Evolutionary conservation across 2,113 vertebrate species (phyloP).

Genomic region (Microcebus murinus): DNA sequence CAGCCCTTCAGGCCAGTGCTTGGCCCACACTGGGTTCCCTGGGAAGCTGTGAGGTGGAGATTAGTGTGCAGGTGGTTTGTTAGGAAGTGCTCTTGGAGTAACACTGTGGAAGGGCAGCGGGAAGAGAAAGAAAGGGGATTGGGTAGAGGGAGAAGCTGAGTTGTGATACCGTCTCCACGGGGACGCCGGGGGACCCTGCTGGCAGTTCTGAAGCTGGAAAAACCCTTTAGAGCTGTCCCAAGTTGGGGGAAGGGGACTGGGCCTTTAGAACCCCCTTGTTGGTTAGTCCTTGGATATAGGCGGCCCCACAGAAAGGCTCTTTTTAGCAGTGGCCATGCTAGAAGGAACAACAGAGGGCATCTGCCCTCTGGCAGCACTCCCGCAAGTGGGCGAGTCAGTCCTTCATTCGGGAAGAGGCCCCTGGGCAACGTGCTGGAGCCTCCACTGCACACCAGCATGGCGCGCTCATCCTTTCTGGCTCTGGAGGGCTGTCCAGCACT

Average conservation of each 20-base stretch:
- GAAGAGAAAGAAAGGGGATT: neutral
- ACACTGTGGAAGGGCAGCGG: neutral
- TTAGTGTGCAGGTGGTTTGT: neutral
- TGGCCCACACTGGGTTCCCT: neutral
- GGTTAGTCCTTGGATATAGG: neutral
- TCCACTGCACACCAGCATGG: neutral
- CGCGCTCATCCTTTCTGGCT: neutral
- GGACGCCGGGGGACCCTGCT: neutral
- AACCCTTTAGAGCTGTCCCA: neutral
- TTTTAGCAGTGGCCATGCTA: neutral
- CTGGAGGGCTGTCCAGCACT: too few species aligned
- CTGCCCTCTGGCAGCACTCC: neutral
- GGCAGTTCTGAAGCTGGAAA: neutral
- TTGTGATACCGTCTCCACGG: neutral
- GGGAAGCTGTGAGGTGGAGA: neutral
- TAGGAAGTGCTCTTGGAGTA: neutral
- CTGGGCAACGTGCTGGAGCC: neutral
- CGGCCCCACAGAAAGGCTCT: neutral
- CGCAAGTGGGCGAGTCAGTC: neutral
- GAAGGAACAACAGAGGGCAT: neutral
- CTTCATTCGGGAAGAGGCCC: neutral
- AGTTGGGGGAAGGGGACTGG: neutral
- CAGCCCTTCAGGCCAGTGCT: neutral
- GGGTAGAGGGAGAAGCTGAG: neutral
- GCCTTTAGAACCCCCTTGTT: neutral